These are phyloP conservation scores for Lasioglossum calceatum DNA, from an alignment of 2,888 invertebrate genomes.

Conservation along the genomic window DNA sequence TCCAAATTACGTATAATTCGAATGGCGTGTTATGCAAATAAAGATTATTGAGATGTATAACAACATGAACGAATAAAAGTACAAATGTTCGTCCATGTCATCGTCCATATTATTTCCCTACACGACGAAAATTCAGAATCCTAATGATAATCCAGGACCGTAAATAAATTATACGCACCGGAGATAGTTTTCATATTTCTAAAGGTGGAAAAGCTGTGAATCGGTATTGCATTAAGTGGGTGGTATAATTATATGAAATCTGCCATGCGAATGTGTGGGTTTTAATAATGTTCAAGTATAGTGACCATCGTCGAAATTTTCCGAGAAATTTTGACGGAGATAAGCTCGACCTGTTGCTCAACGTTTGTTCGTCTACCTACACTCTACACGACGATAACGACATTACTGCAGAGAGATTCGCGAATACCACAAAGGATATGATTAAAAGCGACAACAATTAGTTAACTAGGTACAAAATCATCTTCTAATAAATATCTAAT, in stretches of 20 bases:
- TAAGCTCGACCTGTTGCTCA: slow-evolving; percentile 8
- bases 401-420: neutral
- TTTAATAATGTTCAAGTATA: neutral
- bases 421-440: neutral
- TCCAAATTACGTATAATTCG: too few relatives aligned
- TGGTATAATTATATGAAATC: neutral
- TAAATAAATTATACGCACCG: neutral
- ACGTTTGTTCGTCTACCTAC: slow-evolving; percentile 2
- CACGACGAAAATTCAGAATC: neutral
- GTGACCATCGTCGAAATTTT: neutral
- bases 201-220: neutral
- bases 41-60: too few relatives aligned
- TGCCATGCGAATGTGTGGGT: neutral
- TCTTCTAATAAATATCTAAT: neutral
- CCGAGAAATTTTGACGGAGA: neutral
- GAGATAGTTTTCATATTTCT: neutral
- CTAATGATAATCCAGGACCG: neutral
- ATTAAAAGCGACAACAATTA: neutral
- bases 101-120: neutral
- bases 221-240: neutral
- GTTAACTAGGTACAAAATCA: neutral
- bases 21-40: too few relatives aligned
- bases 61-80: too few relatives aligned
- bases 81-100: too few relatives aligned
- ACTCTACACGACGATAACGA: neutral